Conservation (phyloP, 2,888 invertebrate genomes). For the Sturmia bella region DNA sequence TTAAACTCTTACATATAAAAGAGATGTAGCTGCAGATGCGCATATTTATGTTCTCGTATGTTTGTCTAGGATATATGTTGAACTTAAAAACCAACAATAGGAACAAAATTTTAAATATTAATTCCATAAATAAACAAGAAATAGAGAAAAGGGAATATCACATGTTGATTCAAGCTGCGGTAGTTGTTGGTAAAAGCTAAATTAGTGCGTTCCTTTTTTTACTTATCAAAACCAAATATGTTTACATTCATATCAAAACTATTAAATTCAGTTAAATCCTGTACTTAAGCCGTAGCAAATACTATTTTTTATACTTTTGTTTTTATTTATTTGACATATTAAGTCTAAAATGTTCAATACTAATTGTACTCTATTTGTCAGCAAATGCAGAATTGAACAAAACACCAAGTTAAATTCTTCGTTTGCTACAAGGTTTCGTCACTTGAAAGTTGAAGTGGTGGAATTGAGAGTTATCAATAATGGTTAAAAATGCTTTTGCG, state of each 20-base stretch:
- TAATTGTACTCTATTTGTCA: conserved; percentile 38
- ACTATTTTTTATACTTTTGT: conserved; percentile 9
- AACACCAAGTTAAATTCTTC: conserved; percentile 12
- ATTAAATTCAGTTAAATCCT: conserved; percentile 54
- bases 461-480: conserved; percentile 36
- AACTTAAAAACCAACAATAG: conserved; percentile 35
- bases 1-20: conserved; percentile 25
- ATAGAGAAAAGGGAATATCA: conserved; percentile 77
- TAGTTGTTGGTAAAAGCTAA: conserved; percentile 81
- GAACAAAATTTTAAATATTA: conserved; percentile 35
- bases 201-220: conserved; percentile 76
- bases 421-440: conserved; percentile 37
- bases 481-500: conserved; percentile 30
- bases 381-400: conserved; percentile 49
- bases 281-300: conserved; percentile 47
- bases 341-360: conserved; percentile 47
- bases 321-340: conserved; percentile 31
- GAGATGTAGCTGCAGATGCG: conserved; percentile 1
- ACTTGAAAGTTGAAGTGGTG: conserved; percentile 8
- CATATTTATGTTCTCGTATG: not conserved
- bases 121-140: conserved; percentile 33
- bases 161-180: conserved; percentile 80
- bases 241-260: conserved; percentile 51
- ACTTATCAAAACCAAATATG: conserved; percentile 49
- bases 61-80: conserved; percentile 40